These are phyloP conservation scores for Copsychus sechellarum DNA, from an alignment of 2,113 vertebrate genomes.

Conservation along the genomic window DNA sequence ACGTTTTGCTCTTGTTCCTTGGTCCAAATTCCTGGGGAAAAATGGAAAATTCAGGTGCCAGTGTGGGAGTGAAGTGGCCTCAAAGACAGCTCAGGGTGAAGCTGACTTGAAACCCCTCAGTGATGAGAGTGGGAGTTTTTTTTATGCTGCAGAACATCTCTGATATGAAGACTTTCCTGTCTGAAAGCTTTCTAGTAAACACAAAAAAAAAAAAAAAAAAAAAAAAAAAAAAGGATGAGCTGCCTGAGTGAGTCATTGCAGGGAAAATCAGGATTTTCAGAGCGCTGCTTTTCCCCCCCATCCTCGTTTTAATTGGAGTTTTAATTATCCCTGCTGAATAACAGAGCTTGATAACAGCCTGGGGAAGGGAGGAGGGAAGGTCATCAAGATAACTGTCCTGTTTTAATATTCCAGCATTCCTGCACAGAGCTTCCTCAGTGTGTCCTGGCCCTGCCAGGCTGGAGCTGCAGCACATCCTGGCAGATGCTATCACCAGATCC, in stretches of 20 bases:
- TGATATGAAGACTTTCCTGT: background rate
- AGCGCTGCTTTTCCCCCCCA: background rate
- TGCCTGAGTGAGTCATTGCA: background rate
- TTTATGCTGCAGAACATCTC: background rate
- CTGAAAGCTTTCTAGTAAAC: conserved; percentile 41
- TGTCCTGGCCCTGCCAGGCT: background rate
- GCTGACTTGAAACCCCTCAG: background rate
- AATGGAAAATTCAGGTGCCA: background rate
- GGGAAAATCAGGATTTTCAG: background rate
- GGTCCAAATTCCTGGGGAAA: background rate
- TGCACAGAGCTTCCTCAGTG: background rate
- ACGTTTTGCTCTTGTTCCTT: fast-evolving
- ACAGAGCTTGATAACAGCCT: background rate
- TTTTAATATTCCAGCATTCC: background rate
- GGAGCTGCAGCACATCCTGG: conserved; percentile 27
- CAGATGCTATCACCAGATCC: conserved; percentile 40
- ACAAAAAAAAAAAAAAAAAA: background rate
- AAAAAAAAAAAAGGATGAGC: background rate
- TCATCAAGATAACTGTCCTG: conserved; percentile 53
- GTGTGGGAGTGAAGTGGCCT: background rate
- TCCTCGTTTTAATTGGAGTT: background rate
- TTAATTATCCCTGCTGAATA: conserved; percentile 21
- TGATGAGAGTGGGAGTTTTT: background rate
- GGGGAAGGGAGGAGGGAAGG: conserved; percentile 30
- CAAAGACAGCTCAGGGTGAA: background rate